Evolutionary conservation across 2,888 invertebrate genomes (phyloP), one percentile per base, ranked within the genome.

Genomic region (Endotricha flammealis): DNA sequence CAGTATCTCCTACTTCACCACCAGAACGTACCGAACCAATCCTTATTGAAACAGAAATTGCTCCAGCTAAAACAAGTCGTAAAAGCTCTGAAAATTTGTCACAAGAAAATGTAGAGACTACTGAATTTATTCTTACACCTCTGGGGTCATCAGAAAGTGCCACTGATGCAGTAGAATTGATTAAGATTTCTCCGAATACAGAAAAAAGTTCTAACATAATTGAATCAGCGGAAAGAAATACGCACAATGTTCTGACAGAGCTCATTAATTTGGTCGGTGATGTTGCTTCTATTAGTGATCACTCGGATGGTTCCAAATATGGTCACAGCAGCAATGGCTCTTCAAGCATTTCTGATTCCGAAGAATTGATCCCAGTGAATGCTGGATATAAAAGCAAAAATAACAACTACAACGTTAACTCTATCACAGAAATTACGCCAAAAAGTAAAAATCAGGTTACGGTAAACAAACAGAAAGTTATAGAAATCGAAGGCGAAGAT

Each of bases 311-410:
- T 3, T 58, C 74, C 0, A 46, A 49, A 2, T 29, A 39, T 0
- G 41, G 41, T 7, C 50, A 48, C 6, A 57, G 53, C n/a, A 45
- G 50, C 1, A 46, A 50, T 0, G 54, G 45, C 4, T 40, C 71
- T 2, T 64, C 71, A 4, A 64, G 63, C 23, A 70, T 75, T 36
- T 68, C 80, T 1, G 79, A 82, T 29, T 85, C 85, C 1, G 85
- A 86, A 42, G 85, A 86, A 46, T 50, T 86, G 5, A 77, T 86
- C 32, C 83, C 80, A 7, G 78, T 85, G 0, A 85, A 83, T 32
- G 67, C 73, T 3, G 83, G 78, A 0, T 83, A 86, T 42, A 86
- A 85, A 38, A 85, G 85, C 34, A 85, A 85, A 60, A 83, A 85
- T 39, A 85, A 62, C 34, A 83, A 82, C 34, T 71, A 73, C 50